A percentile compares a stretch with the other conserved stretches of the same genome.
These are phyloP conservation scores for Drepana arcuata DNA, from an alignment of 1,140 invertebrate genomes.

Conservation along the genomic window DNA sequence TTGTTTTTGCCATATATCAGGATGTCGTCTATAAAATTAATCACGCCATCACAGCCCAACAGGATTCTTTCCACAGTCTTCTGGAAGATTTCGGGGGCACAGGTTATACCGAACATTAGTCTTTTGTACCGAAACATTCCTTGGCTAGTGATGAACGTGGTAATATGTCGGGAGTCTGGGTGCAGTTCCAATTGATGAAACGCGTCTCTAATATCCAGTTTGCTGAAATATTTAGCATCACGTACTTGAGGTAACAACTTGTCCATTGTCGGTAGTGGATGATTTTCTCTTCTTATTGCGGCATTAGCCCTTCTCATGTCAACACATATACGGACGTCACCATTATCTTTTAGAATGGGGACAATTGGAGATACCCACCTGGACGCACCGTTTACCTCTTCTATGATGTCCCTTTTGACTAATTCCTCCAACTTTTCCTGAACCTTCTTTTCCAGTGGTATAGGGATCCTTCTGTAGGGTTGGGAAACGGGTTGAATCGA, in stretches of 20 bases:
- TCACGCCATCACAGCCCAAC: constrained; percentile 11
- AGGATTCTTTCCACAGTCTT: constrained; percentile 12
- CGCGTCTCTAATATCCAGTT: constrained; percentile 26
- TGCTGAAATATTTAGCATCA: constrained; percentile 19
- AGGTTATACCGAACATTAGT: constrained; percentile 14
- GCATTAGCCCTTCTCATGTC: constrained; percentile 42
- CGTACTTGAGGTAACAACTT: constrained; percentile 25
- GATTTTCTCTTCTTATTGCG: constrained; percentile 38
- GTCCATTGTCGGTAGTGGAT: constrained; percentile 37
- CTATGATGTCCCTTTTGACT: constrained; percentile 30
- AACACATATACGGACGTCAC: constrained; percentile 36
- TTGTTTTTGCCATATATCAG: constrained; percentile 14
- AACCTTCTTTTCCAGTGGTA: constrained; percentile 23
- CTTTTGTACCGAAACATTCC: constrained; percentile 20
- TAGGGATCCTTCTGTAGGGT: constrained; percentile 34
- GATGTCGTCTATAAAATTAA: constrained; percentile 33
- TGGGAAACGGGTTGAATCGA: constrained; percentile 26
- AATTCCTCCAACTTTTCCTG: constrained; percentile 25
- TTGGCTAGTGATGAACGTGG: constrained; percentile 16
- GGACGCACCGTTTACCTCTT: constrained; percentile 28
- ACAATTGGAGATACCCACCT: constrained; percentile 43
- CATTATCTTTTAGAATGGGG: constrained; percentile 26
- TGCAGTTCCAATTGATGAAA: constrained; percentile 19
- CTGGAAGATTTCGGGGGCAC: constrained; percentile 18
- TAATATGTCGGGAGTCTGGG: constrained; percentile 13